Percentiles rank a stretch among this genome's conserved stretches.
Conservation (phyloP, 2,888 invertebrate species). For the Congeria kusceri region DNA sequence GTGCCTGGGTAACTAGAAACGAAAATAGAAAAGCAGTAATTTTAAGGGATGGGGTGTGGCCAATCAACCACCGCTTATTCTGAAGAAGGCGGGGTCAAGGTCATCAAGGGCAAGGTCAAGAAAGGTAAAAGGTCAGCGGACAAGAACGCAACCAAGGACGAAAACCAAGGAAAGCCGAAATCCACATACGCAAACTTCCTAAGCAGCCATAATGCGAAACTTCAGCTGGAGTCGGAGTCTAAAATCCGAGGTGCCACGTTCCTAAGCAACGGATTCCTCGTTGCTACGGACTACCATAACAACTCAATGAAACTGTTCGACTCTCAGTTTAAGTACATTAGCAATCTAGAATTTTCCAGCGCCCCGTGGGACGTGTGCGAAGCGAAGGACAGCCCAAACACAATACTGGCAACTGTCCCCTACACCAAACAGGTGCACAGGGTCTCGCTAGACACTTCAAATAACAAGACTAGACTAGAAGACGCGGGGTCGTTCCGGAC, state of each 20-base stretch:
- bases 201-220: slow-evolving; percentile 54
- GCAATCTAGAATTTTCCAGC: slow-evolving; percentile 52
- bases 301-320: slow-evolving; percentile 66
- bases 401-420: slow-evolving; percentile 55
- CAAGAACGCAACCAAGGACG: slow-evolving; percentile 12
- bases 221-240: slow-evolving; percentile 50
- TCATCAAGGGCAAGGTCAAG: slow-evolving; percentile 3
- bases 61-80: slow-evolving; percentile 7
- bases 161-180: slow-evolving; percentile 31
- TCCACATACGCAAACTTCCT: slow-evolving; percentile 55
- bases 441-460: slow-evolving; percentile 13
- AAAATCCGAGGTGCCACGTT: slow-evolving; percentile 63
- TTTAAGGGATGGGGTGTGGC: slow-evolving; percentile 21
- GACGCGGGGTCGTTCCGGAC: slow-evolving; percentile 43
- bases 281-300: slow-evolving; percentile 67
- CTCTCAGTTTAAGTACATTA: slow-evolving; percentile 37
- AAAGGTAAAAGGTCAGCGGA: slow-evolving; percentile 25
- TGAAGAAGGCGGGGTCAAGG: neutral
- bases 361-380: slow-evolving; percentile 67
- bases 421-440: slow-evolving; percentile 53
- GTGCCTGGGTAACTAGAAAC: too few species aligned
- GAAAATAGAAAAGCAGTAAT: too few species aligned
- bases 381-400: slow-evolving; percentile 24
- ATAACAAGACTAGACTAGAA: slow-evolving; percentile 17
- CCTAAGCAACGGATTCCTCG: slow-evolving; percentile 50